These are phyloP conservation scores for Chitala chitala DNA, from an alignment of 2,113 vertebrate species.

Conservation along the genomic window DNA sequence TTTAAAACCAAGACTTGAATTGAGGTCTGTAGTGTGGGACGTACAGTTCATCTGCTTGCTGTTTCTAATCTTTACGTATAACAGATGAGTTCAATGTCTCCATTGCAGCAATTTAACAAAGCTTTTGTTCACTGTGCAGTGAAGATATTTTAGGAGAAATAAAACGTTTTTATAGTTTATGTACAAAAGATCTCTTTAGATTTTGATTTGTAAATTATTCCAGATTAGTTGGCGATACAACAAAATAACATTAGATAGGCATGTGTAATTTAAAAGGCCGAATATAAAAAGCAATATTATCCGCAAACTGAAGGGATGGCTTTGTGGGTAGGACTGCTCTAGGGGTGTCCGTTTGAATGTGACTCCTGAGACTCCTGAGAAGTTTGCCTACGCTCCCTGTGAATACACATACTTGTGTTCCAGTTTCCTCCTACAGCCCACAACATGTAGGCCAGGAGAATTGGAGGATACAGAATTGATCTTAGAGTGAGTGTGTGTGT, in stretches of 20 bases:
- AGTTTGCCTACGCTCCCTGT: too few species aligned
- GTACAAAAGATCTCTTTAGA: not conserved
- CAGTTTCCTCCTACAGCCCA: too few species aligned
- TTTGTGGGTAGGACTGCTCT: too few species aligned
- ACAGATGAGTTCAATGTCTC: not conserved
- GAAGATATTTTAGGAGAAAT: not conserved
- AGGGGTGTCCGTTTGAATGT: too few species aligned
- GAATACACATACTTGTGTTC: too few species aligned
- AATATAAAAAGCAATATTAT: too few species aligned
- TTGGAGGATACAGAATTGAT: too few species aligned
- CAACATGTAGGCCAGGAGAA: too few species aligned
- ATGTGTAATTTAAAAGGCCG: constrained; percentile 2
- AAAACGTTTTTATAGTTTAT: not conserved
- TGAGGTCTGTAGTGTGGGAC: not conserved
- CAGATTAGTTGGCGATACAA: not conserved
- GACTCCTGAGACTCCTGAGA: too few species aligned
- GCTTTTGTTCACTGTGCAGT: not conserved
- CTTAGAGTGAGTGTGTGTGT: too few species aligned
- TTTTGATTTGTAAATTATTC: not conserved
- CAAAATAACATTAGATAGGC: not conserved
- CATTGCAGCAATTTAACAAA: constrained; percentile 1
- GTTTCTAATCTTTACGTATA: not conserved
- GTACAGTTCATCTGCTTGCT: not conserved
- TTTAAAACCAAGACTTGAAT: not conserved
- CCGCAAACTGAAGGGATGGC: not conserved